Evolutionary conservation across 2,113 vertebrate species (phyloP), one percentile per base, ranked within the genome.

Genomic region (Saiga tatarica): DNA sequence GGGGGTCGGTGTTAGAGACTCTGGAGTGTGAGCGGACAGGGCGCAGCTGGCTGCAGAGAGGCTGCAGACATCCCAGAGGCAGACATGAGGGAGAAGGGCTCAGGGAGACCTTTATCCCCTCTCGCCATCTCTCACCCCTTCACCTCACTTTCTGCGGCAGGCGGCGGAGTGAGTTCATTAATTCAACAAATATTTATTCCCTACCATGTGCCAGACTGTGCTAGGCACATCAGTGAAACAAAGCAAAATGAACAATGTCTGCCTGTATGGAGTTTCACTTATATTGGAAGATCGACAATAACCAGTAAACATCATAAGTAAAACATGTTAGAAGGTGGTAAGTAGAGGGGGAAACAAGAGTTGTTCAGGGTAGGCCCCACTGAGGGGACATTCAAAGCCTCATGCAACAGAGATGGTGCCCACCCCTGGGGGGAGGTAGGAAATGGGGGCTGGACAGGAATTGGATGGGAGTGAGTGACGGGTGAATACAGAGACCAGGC

Each of bases 181-280:
- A 45, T 87, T 42, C 74, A 85, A 88, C 57, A 83, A 85, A 21
- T 60, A 87, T 10, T 52, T 83, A 52, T 67, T 89, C 26, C 47
- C 52, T 74, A 30, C 17, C 84, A 23, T 36, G 14, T 71, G 87
- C 74, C 26, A 85, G 59, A 50, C 64, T 15, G 55, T 47, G 59
- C 85, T 81, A 33, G 81, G 25, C 67, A 5, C 28, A 47, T 62
- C 30, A 52, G 47, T 8, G 33, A 87, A 55, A 50, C 39, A 86
- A 76, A 62, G 81, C 33, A 89, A 30, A 96, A 39, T 7, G 59
- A 81, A 45, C 23, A 36, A 8, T 26, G 21, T 94, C 78, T 95
- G 85, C 85, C 88, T 33, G 94, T 57, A 8, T 50, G 94, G 76
- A 78, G 87, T 84, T 95, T 89, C 28, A 23, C 30, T 47, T 97